phyloP scores from a whole-genome alignment of 2,888 invertebrate species.

The Drosophila nigritarsus region DNA sequence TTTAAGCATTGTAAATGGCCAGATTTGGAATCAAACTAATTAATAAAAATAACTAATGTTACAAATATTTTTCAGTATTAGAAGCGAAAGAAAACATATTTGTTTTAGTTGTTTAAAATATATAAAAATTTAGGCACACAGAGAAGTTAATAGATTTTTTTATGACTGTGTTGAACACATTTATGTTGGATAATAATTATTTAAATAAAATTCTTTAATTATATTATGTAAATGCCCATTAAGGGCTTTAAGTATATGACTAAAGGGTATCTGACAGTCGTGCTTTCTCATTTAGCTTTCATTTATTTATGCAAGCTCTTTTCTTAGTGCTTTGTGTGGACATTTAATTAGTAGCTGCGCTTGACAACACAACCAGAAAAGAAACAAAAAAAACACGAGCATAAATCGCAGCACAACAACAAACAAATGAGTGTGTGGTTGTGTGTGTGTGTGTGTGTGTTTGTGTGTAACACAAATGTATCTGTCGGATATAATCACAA shows the following conservation, averaged over 20 bases:
- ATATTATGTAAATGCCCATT: background rate
- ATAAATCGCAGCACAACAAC: constrained; percentile 60
- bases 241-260: background rate
- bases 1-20: too few relatives aligned
- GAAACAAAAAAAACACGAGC: constrained; percentile 40
- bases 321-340: constrained; percentile 19
- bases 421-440: constrained; percentile 43
- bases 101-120: background rate
- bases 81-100: background rate
- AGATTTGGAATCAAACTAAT: background rate
- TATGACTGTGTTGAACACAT: background rate
- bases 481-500: constrained; percentile 75
- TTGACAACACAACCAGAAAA: constrained; percentile 37
- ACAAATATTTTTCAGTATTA: too few relatives aligned
- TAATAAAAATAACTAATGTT: background rate
- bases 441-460: constrained; percentile 13
- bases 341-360: constrained; percentile 62
- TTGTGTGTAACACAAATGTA: constrained; percentile 56
- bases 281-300: background rate
- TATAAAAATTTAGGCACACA: background rate
- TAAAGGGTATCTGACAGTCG: constrained; percentile 11
- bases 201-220: background rate
- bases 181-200: background rate
- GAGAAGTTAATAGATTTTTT: background rate
- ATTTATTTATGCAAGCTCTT: constrained; percentile 5